These are phyloP conservation scores for Tetramorium alpestre DNA, from an alignment of 1,140 invertebrate genomes.

Conservation along the genomic window DNA sequence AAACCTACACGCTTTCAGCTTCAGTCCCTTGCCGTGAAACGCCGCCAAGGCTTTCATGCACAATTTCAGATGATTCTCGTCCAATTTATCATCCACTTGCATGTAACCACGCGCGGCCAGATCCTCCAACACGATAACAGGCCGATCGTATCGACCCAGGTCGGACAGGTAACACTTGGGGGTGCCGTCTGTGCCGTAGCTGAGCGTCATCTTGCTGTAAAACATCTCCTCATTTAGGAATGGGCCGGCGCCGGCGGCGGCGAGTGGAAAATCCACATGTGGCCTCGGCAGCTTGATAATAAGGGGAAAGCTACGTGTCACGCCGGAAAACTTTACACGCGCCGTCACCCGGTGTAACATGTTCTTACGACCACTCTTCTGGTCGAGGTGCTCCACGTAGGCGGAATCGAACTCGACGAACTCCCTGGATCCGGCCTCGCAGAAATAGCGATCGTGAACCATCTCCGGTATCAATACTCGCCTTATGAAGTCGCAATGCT, in stretches of 20 bases:
- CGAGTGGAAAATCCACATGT: background rate
- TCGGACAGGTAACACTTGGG: slow-evolving; percentile 80
- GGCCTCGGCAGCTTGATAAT: slow-evolving; percentile 77
- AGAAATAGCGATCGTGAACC: slow-evolving; percentile 81
- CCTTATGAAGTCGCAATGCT: slow-evolving; percentile 76
- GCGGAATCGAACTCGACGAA: slow-evolving; percentile 80
- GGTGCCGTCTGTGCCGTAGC: slow-evolving; percentile 67
- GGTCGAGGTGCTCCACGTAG: slow-evolving; percentile 32
- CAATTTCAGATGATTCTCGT: slow-evolving; percentile 73
- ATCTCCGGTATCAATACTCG: slow-evolving; percentile 80
- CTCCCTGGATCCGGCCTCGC: slow-evolving; percentile 80
- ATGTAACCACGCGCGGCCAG: slow-evolving; percentile 72
- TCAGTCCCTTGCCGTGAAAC: slow-evolving; percentile 78
- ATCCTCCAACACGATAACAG: slow-evolving; percentile 80
- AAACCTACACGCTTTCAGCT: slow-evolving; percentile 68
- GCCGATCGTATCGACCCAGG: slow-evolving; percentile 78
- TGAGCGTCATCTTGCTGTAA: slow-evolving; percentile 76
- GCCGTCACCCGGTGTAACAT: slow-evolving; percentile 67
- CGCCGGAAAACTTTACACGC: slow-evolving; percentile 78
- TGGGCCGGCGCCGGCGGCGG: no score
- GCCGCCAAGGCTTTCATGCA: slow-evolving; percentile 72
- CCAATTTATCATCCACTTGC: slow-evolving; percentile 48
- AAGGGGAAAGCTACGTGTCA: slow-evolving; percentile 70
- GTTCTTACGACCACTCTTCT: background rate
- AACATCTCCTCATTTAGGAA: slow-evolving; percentile 82